Evolutionary conservation across 1,140 invertebrate genomes (phyloP), one percentile per base, ranked within the genome.

Genomic region (Drosophila lini): DNA sequence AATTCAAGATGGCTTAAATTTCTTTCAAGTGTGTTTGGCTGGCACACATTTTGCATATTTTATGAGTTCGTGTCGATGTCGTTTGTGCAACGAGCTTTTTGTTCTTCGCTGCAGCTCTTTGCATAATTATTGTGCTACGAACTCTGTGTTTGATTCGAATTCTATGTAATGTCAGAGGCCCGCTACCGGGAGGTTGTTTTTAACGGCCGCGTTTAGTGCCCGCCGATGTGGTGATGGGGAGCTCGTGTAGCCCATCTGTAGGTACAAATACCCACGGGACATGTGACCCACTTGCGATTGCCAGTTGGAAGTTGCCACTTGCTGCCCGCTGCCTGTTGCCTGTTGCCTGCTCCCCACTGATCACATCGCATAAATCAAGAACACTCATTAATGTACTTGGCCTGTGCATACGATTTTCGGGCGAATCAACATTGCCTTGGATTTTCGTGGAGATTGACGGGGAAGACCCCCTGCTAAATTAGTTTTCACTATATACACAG

Each of bases 21-120:
- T 36, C 0, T 22, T 36, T 36, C 13, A 36, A 53, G 50, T 53
- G 50, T 56, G 32, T 16, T 64, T 76, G 68, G 15, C 70, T 88
- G 83, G 83, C 83, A 88, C 83, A 86, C 83, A 86, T 86, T 86
- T 86, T 80, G 83, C 84, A 86, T 86, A 86, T 88, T 86, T 86
- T 86, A 86, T 86, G 83, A 86, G 83, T 68, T 86, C 83, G 83
- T 86, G 83, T 86, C 77, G 83, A 76, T 88, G 82, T 75, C 70
- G 78, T 81, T 88, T 86, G 83, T 82, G 83, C 83, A 86, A 86
- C 71, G 83, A 58, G 71, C 50, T 76, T 78, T 60, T 73, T 64
- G 41, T 69, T 80, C 61, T 77, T n/a, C 11, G 40, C 38, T 48
- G 48, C 62, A 77, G 77, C 68, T 70, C 74, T 79, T 83, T 86